Conservation (phyloP, 2,888 invertebrate species). For the Scrobipalpa costella region DNA sequence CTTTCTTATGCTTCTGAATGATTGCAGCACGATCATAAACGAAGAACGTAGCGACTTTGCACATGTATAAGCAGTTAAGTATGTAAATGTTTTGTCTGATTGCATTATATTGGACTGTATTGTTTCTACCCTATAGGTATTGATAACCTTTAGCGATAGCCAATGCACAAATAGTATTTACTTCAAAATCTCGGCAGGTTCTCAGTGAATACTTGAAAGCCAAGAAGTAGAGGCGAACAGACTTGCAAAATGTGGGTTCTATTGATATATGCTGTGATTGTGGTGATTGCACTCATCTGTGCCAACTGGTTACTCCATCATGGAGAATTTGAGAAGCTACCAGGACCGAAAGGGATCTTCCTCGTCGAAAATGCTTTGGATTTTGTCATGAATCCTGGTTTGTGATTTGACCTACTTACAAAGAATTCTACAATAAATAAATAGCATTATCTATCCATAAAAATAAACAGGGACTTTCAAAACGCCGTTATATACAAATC, state of each 20-base stretch:
- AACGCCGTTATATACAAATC: neutral
- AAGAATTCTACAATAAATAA: neutral
- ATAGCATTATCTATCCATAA: no score
- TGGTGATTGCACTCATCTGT: neutral
- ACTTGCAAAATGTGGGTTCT: slow-evolving; percentile 9
- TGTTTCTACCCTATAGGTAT: no score
- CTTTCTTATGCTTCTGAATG: no score
- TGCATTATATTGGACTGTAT: no score
- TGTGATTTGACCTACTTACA: neutral
- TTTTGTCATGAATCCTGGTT: slow-evolving; percentile 44
- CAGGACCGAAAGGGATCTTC: slow-evolving; percentile 41
- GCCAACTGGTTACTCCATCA: slow-evolving; percentile 29
- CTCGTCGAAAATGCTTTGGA: slow-evolving; percentile 43
- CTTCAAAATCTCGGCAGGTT: neutral
- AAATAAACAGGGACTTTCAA: no score
- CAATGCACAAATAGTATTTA: neutral
- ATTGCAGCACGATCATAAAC: no score
- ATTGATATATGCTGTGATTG: slow-evolving; percentile 1
- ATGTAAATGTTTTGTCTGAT: no score
- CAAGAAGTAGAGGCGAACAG: neutral
- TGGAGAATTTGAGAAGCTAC: slow-evolving; percentile 41
- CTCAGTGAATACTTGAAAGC: neutral
- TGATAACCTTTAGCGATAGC: neutral
- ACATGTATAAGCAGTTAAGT: no score
- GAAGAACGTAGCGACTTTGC: no score